Evolutionary conservation across 2,888 invertebrate species (phyloP).

Genomic region (Ophion ventricosus): DNA sequence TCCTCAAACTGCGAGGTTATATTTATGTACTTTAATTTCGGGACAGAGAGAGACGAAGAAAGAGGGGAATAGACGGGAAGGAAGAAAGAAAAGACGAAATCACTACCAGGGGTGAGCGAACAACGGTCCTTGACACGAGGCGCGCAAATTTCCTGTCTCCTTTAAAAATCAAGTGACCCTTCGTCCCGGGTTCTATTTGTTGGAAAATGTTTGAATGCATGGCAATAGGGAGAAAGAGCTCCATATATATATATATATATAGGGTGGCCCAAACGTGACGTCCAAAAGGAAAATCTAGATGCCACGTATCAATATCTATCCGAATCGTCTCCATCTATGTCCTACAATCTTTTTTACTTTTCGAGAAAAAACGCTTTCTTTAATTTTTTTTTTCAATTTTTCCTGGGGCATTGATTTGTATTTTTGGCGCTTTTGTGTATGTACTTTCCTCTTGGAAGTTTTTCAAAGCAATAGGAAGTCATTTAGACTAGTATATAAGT

Average conservation of each 20-base stretch:
- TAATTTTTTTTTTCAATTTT: no score
- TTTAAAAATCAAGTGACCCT: slow-evolving; percentile 57
- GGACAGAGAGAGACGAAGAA: neutral
- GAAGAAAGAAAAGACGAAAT: slow-evolving; percentile 16
- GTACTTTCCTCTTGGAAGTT: no score
- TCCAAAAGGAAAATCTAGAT: neutral
- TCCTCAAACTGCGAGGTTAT: neutral
- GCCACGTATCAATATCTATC: neutral
- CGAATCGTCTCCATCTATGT: neutral
- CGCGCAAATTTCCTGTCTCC: slow-evolving; percentile 45
- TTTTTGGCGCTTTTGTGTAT: no score
- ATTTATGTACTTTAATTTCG: neutral
- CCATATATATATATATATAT: neutral
- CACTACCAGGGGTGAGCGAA: neutral
- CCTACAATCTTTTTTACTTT: neutral
- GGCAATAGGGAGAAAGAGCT: neutral
- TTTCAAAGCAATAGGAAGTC: no score
- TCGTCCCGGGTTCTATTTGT: slow-evolving; percentile 35
- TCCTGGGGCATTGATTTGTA: no score
- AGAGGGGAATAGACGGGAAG: neutral
- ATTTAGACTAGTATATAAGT: no score
- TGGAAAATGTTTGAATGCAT: slow-evolving; percentile 31
- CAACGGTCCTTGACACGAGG: slow-evolving; percentile 43
- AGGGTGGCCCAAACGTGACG: neutral
- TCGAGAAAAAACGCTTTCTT: no score